Conservation (phyloP, 2,113 vertebrate genomes). For the Abramis brama region DNA sequence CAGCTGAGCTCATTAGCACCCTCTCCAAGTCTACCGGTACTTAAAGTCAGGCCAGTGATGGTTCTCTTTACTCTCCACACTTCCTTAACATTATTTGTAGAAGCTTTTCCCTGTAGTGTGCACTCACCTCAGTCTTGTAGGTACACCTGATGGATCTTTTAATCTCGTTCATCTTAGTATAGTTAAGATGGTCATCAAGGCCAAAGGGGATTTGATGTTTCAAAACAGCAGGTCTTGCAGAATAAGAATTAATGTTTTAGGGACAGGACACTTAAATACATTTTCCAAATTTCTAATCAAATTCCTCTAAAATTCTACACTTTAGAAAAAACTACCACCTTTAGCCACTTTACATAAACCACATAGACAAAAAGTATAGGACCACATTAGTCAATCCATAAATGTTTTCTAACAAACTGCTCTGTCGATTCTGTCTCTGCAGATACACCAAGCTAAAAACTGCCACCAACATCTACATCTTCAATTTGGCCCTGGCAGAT, state of each 20-base stretch:
- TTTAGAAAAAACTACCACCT: neutral
- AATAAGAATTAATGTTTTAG: neutral
- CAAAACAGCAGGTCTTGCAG: neutral
- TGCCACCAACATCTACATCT: conserved; percentile 97
- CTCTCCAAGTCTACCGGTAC: no score
- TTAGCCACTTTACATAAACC: neutral
- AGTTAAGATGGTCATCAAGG: no score
- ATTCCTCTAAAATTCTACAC: neutral
- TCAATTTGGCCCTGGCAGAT: conserved; percentile 91
- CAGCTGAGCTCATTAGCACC: no score
- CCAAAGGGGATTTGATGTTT: neutral
- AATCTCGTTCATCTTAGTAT: no score
- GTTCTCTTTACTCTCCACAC: no score
- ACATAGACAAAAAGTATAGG: no score
- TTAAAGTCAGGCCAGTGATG: no score
- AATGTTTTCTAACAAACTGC: neutral
- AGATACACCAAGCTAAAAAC: conserved; percentile 99
- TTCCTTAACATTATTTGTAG: no score
- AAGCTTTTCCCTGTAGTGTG: no score
- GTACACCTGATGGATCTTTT: no score
- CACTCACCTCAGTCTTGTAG: no score
- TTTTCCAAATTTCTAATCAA: neutral
- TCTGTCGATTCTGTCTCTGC: conserved; percentile 46
- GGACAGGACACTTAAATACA: neutral
- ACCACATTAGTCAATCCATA: neutral